Base-by-base conservation (phyloP, 2,888 invertebrate species). In the Achlya flavicornis region DNA sequence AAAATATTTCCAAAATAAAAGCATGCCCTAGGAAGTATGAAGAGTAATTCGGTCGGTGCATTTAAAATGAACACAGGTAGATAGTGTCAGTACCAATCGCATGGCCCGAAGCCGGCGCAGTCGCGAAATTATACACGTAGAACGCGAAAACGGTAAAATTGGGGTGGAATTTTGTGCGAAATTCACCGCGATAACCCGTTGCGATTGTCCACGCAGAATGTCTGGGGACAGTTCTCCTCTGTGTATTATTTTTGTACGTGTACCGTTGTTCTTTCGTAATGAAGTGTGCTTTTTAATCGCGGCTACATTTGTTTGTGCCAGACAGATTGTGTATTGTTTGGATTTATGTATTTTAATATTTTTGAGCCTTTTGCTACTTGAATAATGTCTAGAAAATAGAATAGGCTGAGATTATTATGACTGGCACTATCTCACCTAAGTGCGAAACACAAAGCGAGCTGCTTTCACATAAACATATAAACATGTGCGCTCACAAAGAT, bases 21-120 rank as follows among this genome's bases (percentile, higher is more conserved):
- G 61, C 58, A 61, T n/a, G 63, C 62, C 63, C 53, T 53, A 53
- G 53, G 53, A 81, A 79, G 74, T 75, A 81, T 79, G 79, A 81
- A 79, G 81, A 79, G 78, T 76, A 81, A 81, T 85, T 79, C 76
- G 68, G 68, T 63, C 66, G 73, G 78, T 83, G 84, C 84, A 86
- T 85, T 86, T 85, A 84, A 85, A 85, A 75, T 76, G 82, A 74
- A 73, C 76, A 74, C 78, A 78, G 81, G 79, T 80, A 81, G 89
- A 90, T 90, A 89, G 81, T 83, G 89, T 88, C 89, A 86, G 78
- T 77, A 73, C 78, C 85, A 86, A 85, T 82, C 81, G 83, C 66
- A 71, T 76, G 64, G 84, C 86, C 82, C 63, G 72, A 74, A 78
- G 86, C 46, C 6, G 78, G 62, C 73, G 70, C 80, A 81, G 79